phyloP scores from a whole-genome alignment of 2,888 invertebrate species.

The Pseudococcus jackbeardsleyi region DNA sequence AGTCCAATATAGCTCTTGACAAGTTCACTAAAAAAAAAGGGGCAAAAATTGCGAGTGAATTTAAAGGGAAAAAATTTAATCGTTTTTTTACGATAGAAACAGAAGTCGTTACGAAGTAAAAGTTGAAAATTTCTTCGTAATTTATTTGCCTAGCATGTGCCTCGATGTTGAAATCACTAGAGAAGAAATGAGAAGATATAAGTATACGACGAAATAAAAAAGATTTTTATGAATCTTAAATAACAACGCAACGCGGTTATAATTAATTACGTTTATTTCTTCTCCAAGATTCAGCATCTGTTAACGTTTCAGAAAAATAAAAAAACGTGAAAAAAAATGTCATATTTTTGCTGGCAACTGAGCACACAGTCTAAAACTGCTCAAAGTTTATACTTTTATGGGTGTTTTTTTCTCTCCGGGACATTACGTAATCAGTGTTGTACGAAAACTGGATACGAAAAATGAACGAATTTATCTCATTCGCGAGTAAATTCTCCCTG shows the following conservation, averaged over 20 bases:
- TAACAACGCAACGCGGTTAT: not conserved
- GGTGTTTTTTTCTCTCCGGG: not conserved
- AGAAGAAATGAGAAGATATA: constrained; percentile 40
- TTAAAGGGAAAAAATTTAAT: constrained; percentile 15
- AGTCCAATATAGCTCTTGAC: not conserved
- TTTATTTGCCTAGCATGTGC: constrained; percentile 5
- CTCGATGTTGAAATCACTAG: constrained; percentile 12
- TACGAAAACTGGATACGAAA: not conserved
- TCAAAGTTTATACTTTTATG: constrained; percentile 29
- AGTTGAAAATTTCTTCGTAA: constrained; percentile 16
- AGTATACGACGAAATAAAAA: constrained; percentile 40
- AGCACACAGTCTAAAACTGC: not conserved
- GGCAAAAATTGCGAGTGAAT: not conserved
- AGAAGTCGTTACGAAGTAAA: constrained; percentile 33
- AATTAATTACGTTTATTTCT: constrained; percentile 36
- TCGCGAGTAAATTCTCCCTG: not conserved
- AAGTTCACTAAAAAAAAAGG: not conserved
- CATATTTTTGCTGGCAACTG: not conserved
- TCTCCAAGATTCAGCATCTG: not conserved
- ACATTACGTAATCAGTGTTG: not conserved
- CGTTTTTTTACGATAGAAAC: constrained; percentile 14
- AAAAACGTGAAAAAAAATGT: not conserved
- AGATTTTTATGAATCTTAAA: constrained; percentile 38
- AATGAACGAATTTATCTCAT: not conserved
- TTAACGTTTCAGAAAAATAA: not conserved